These are phyloP conservation scores for Anguilla pacifica DNA, from an alignment of 2,797 vertebrate genomes.

Conservation along the genomic window DNA sequence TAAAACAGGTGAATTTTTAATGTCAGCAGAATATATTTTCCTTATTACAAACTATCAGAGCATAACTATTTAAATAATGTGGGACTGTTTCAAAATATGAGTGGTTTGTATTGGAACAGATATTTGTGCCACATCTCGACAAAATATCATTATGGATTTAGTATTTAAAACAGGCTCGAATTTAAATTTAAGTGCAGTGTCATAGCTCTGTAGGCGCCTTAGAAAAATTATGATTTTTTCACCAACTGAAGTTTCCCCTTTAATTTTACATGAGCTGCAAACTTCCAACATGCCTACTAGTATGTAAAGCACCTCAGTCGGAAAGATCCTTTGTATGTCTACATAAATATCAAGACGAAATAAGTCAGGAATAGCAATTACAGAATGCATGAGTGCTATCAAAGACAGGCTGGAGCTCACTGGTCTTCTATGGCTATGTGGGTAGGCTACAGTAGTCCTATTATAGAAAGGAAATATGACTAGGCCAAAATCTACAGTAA, in stretches of 20 bases:
- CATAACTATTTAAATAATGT: neutral
- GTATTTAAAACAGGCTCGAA: neutral
- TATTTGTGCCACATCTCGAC: neutral
- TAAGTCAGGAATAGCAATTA: neutral
- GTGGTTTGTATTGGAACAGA: neutral
- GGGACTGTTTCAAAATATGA: neutral
- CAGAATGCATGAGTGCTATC: neutral
- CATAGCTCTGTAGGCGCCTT: conserved; percentile 38
- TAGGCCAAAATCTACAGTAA: neutral
- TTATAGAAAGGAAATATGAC: neutral
- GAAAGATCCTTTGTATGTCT: neutral
- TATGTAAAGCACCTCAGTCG: conserved; percentile 3
- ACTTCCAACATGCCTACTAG: conserved; percentile 39
- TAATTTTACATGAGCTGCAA: conserved; percentile 55
- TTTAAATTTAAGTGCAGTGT: neutral
- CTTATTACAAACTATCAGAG: neutral
- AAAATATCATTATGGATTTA: neutral
- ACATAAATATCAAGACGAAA: conserved; percentile 8
- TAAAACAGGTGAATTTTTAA: neutral
- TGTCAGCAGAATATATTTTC: neutral
- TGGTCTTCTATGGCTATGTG: neutral
- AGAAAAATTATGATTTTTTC: conserved; percentile 58
- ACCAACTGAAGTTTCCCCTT: conserved; percentile 42
- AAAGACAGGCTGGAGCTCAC: neutral
- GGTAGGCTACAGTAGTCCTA: neutral